Base-by-base conservation (phyloP, 2,113 vertebrate genomes). In the Crypturellus undulatus region DNA sequence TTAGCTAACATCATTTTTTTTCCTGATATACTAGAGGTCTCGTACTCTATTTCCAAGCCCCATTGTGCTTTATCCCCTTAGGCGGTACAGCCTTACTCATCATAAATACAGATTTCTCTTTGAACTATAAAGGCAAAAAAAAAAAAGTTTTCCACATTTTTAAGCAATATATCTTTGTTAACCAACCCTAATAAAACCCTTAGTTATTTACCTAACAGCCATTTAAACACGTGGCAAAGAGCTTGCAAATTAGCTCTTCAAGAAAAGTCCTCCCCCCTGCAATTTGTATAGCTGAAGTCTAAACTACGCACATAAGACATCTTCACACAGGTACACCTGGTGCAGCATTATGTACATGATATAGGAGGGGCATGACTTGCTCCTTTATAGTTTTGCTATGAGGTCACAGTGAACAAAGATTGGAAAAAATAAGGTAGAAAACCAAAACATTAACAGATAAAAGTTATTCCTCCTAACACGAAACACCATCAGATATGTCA, bases 131-230 rank as follows among this genome's bases (percentile, higher is more conserved):
- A 72, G 72, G 84, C 73, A 87, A 80, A 90, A 87, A 80, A 90
- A 80, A 92, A 89, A 60, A 90, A 38, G 47, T 80, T 77, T 94
- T 95, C 80, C 54, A 80, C 58, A 6, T 81, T 90, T 95, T 94
- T 22, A 73, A 72, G 76, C 68, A 59, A 78, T 95, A 10, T 0
- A 60, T 90, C 79, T 93, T 96, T 94, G 84, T 95, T 87, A 94
- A 85, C 32, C 40, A 84, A 93, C 89, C 65, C 92, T 56, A 92
- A 93, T 32, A 87, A 94, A 80, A 25, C 38, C 87, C 25, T 83
- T 2, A 52, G 87, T 71, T 93, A 95, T 94, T 96, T 96, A 83
- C 96, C 85, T 94, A 86, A 71, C 47, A 92, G 84, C 80, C 51
- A 68, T 62, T 90, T 83, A 75, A 88, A 69, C 88, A 89, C 43